Conservation (phyloP, 2,888 invertebrate genomes). For the Calameuta filiformis region DNA sequence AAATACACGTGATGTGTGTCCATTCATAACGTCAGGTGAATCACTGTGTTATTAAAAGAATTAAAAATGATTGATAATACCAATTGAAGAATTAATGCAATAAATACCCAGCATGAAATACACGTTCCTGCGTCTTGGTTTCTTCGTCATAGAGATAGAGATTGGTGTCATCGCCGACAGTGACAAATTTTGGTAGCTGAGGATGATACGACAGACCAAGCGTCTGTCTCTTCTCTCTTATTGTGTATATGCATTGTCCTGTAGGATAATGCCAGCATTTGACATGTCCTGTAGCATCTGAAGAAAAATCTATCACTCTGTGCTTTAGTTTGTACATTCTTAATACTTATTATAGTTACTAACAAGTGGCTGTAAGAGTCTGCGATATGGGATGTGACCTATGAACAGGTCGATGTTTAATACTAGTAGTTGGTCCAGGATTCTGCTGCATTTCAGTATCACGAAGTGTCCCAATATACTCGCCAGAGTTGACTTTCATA, state of each 20-base stretch:
- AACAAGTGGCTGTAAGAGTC: slow-evolving; percentile 71
- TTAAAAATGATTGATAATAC: background rate
- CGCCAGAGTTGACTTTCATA: slow-evolving; percentile 68
- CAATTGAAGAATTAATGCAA: background rate
- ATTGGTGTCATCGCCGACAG: slow-evolving; percentile 74
- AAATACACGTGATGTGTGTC: slow-evolving; percentile 75
- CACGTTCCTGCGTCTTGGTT: slow-evolving; percentile 73
- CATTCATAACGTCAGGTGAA: slow-evolving; percentile 68
- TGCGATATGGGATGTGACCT: slow-evolving; percentile 72
- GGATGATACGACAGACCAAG: slow-evolving; percentile 74
- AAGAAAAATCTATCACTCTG: background rate
- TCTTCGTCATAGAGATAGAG: slow-evolving; percentile 78
- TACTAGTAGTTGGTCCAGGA: slow-evolving; percentile 71
- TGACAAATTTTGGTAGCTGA: slow-evolving; percentile 69
- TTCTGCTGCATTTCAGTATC: slow-evolving; percentile 70
- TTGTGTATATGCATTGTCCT: slow-evolving; percentile 73
- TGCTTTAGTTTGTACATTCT: background rate
- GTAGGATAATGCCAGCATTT: slow-evolving; percentile 78
- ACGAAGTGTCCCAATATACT: slow-evolving; percentile 67
- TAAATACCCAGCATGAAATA: slow-evolving; percentile 70
- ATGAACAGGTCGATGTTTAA: slow-evolving; percentile 73
- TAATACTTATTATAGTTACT: slow-evolving; percentile 44
- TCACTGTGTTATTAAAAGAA: slow-evolving; percentile 58
- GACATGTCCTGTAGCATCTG: slow-evolving; percentile 76
- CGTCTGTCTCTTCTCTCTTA: slow-evolving; percentile 75